phyloP scores from a whole-genome alignment of 2,888 invertebrate genomes.

The Sminthurides aquaticus region DNA sequence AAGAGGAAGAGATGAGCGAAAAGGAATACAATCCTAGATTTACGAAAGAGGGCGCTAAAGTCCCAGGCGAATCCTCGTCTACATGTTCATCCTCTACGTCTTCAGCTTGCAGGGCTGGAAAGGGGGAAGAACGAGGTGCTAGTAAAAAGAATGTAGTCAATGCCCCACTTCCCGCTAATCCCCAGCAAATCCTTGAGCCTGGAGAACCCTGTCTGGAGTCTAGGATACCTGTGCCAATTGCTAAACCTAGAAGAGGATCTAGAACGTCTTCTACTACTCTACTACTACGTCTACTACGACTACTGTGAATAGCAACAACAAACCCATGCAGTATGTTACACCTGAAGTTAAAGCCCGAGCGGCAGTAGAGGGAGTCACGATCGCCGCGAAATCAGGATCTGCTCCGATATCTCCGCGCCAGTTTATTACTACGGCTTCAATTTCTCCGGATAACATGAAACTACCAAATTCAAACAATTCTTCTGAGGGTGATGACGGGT shows the following conservation, averaged over 20 bases:
- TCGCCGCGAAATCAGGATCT: not conserved
- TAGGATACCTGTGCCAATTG: not conserved
- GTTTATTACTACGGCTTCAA: slow-evolving; percentile 4
- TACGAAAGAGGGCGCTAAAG: slow-evolving; percentile 5
- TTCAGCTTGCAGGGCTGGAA: no score
- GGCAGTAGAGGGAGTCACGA: not conserved
- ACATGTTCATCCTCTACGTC: no score
- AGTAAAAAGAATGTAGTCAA: no score
- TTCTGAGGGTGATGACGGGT: slow-evolving; percentile 37
- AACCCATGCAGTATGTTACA: not conserved
- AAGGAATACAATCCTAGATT: slow-evolving; percentile 16
- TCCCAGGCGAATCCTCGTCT: not conserved
- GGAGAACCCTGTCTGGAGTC: no score
- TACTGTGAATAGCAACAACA: not conserved
- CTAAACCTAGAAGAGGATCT: no score
- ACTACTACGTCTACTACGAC: no score
- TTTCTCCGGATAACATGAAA: not conserved
- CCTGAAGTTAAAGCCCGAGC: not conserved
- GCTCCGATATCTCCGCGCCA: not conserved
- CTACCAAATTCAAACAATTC: not conserved
- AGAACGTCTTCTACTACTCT: no score
- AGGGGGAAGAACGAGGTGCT: no score
- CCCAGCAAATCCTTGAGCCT: no score
- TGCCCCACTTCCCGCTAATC: no score
- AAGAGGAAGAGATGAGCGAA: slow-evolving; percentile 19